Evolutionary conservation across 2,113 vertebrate genomes (phyloP).

Genomic region (Daubentonia madagascariensis): DNA sequence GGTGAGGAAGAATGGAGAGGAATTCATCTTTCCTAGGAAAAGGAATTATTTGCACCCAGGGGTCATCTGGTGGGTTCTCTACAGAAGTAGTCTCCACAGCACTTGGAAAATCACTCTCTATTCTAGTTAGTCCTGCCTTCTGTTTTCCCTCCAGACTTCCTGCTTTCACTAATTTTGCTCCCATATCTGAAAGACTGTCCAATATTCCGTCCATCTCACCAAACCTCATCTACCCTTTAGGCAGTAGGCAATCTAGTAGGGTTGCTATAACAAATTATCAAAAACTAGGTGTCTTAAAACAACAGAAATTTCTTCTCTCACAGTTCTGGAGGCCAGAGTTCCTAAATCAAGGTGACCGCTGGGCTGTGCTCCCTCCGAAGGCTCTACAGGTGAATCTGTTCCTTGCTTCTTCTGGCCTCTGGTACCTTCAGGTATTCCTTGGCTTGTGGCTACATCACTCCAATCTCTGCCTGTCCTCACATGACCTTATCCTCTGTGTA

Average conservation of each 20-base stretch:
- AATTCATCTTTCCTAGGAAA: background rate
- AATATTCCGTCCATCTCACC: background rate
- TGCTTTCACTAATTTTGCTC: background rate
- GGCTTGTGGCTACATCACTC: too few relatives aligned
- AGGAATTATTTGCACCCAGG: background rate
- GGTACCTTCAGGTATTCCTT: too few relatives aligned
- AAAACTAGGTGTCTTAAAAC: background rate
- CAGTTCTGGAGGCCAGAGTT: background rate
- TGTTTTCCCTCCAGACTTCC: background rate
- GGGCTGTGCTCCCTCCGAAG: fast-evolving
- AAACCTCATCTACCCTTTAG: background rate
- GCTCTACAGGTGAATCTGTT: background rate
- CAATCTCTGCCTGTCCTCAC: background rate
- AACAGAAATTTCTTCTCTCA: background rate
- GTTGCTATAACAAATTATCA: background rate
- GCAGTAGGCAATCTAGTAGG: background rate
- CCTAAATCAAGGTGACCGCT: background rate
- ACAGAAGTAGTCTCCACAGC: background rate
- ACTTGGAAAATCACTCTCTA: background rate
- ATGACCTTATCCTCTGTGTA: background rate
- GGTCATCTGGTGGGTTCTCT: background rate
- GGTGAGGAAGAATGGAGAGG: background rate
- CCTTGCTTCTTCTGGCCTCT: background rate
- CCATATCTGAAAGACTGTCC: background rate
- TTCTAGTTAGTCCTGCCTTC: too few relatives aligned